Conservation (phyloP, 1,140 invertebrate genomes). For the Sitophilus oryzae region DNA sequence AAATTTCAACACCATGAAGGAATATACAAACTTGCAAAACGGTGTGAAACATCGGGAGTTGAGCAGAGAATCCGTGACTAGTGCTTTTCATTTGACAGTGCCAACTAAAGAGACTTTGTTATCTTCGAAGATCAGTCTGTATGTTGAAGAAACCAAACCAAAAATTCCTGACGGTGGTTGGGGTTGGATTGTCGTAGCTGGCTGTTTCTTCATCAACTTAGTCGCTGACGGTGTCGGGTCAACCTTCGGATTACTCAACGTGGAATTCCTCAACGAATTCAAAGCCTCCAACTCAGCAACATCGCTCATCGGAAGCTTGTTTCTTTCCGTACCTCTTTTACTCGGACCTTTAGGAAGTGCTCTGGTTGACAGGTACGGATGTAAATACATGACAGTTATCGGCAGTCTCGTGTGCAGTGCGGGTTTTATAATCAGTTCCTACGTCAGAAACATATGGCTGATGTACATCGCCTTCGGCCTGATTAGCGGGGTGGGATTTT, state of each 20-base stretch:
- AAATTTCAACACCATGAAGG: too few relatives aligned
- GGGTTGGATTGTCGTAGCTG: constrained; percentile 84
- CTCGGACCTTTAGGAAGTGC: constrained; percentile 77
- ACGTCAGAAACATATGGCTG: constrained; percentile 64
- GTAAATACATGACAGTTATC: constrained; percentile 74
- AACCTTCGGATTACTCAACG: constrained; percentile 85
- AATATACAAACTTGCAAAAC: too few relatives aligned
- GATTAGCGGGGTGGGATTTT: constrained; percentile 77
- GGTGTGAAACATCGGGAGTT: too few relatives aligned
- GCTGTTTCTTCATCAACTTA: constrained; percentile 79
- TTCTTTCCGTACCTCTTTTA: constrained; percentile 80
- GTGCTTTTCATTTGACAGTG: constrained; percentile 13
- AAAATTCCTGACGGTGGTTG: constrained; percentile 65
- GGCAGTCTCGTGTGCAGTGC: constrained; percentile 69
- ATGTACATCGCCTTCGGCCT: constrained; percentile 83
- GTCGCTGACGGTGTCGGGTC: constrained; percentile 91
- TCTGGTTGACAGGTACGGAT: constrained; percentile 84
- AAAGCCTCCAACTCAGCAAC: constrained; percentile 73
- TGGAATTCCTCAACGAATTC: constrained; percentile 80
- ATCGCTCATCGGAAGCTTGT: constrained; percentile 81
- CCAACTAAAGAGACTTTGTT: constrained; percentile 23
- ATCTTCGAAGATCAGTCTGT: constrained; percentile 20
- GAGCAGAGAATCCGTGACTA: constrained; percentile 9
- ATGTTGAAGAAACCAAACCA: constrained; percentile 40
- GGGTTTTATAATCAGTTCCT: constrained; percentile 73